Evolutionary conservation across 2,888 invertebrate genomes (phyloP).

Genomic region (Lysandra coridon): DNA sequence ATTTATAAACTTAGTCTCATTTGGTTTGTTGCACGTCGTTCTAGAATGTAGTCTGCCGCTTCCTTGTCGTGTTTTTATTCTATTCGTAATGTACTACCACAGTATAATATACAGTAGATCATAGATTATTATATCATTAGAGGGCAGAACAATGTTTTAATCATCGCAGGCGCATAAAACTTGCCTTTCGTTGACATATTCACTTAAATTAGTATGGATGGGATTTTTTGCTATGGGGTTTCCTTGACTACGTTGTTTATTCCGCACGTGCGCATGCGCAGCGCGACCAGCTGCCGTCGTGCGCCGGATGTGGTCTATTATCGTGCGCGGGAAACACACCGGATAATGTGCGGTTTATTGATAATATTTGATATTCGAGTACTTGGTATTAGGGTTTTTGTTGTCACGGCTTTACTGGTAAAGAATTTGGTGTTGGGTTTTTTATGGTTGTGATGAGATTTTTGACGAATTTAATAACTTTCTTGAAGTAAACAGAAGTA

Average conservation of each 20-base stretch:
- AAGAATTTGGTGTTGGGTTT: not conserved
- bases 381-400: not conserved
- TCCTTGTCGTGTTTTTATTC: not conserved
- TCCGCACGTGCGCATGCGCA: conserved; percentile 8
- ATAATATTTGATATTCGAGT: conserved; percentile 5
- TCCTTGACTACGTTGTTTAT: not conserved
- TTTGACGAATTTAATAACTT: not conserved
- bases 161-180: not conserved
- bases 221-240: not conserved
- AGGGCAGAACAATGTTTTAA: too few relatives aligned
- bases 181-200: not conserved
- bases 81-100: not conserved
- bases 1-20: not conserved
- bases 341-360: conserved; percentile 1
- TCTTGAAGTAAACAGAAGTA: not conserved
- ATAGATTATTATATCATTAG: not conserved
- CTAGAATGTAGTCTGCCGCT: not conserved
- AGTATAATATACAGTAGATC: not conserved
- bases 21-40: not conserved
- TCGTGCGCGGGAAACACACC: not conserved
- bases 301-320: conserved; percentile 6
- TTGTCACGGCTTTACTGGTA: not conserved
- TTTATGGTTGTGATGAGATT: not conserved
- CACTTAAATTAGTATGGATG: not conserved
- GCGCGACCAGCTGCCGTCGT: not conserved